phyloP scores from a whole-genome alignment of 23 tunicate genomes.

The Styela plicata region DNA sequence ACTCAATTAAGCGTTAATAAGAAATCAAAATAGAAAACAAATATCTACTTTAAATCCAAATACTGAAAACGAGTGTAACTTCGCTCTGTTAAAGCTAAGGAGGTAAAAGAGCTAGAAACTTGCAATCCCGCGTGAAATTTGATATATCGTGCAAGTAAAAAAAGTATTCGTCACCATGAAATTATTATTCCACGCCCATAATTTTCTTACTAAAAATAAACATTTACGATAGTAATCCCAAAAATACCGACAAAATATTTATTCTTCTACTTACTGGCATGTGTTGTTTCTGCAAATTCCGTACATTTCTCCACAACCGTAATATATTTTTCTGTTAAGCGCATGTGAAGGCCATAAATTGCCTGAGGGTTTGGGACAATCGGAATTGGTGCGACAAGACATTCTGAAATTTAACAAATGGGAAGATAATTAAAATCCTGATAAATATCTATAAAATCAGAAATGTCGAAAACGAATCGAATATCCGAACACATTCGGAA shows the following conservation, averaged over 20 bases:
- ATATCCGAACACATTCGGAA: too few relatives aligned
- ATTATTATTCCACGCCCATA: neutral
- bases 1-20: too few relatives aligned
- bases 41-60: too few relatives aligned
- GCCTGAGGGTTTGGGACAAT: slow-evolving; percentile 62
- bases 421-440: neutral
- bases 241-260: neutral
- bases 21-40: too few relatives aligned
- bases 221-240: neutral
- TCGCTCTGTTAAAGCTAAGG: too few relatives aligned
- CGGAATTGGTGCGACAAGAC: slow-evolving; percentile 48
- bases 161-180: too few relatives aligned
- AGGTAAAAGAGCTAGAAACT: too few relatives aligned
- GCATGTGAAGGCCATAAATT: slow-evolving; percentile 60
- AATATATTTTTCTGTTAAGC: slow-evolving; percentile 57
- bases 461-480: too few relatives aligned
- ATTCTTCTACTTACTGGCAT: slow-evolving; percentile 40
- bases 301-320: slow-evolving; percentile 39
- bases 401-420: slow-evolving; percentile 38
- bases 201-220: neutral
- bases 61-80: too few relatives aligned
- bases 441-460: neutral
- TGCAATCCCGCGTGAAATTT: too few relatives aligned
- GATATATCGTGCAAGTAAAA: too few relatives aligned
- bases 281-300: slow-evolving; percentile 41